Evolutionary conservation across 37 sponge, comb jelly and placozoan species (phyloP).

Genomic region (Ephydatia muelleri): DNA sequence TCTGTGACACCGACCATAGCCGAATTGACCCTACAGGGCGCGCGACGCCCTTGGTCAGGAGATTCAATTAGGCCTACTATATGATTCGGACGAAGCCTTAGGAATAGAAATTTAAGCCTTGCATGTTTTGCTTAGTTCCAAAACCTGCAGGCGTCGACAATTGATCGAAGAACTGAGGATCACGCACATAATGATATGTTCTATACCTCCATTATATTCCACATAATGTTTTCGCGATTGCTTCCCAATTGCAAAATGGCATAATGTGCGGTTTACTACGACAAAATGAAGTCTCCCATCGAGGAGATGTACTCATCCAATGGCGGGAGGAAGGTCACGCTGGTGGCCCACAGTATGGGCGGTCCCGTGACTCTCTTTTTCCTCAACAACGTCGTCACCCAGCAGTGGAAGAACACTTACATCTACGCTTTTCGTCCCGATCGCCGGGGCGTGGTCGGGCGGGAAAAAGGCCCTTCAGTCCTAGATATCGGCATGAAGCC

Average conservation of each 20-base stretch:
- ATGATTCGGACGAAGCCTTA: no score
- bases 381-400: conserved; percentile 38
- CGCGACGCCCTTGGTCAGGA: no score
- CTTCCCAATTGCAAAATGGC: neutral
- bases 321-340: conserved; percentile 15
- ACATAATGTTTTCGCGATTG: no score
- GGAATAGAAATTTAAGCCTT: no score
- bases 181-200: no score
- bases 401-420: conserved; percentile 63
- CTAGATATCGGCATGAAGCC: neutral
- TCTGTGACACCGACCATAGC: no score
- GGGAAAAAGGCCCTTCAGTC: neutral
- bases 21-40: no score
- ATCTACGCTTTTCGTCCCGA: conserved; percentile 52
- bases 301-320: conserved; percentile 42
- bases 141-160: no score
- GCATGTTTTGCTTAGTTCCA: no score
- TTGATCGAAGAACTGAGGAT: no score
- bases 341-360: conserved; percentile 63
- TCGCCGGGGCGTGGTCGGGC: conserved; percentile 58
- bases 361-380: conserved; percentile 48
- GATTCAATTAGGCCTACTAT: no score
- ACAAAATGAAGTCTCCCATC: conserved; percentile 12
- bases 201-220: no score
- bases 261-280: conserved; percentile 28